Evolutionary conservation across 2,888 invertebrate species (phyloP).

Genomic region (Orthosia incerta): DNA sequence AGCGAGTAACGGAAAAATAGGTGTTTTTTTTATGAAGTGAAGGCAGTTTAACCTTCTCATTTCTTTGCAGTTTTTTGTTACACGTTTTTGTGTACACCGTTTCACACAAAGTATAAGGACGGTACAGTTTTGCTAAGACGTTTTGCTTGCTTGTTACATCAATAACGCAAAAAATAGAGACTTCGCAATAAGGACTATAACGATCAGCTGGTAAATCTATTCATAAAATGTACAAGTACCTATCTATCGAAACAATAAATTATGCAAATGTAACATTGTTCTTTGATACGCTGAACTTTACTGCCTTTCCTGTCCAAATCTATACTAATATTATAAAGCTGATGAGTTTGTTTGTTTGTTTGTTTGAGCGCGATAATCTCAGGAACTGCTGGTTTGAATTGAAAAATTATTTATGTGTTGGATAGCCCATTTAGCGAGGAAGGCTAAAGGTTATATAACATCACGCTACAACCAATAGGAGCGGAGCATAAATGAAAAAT

Average conservation of each 20-base stretch:
- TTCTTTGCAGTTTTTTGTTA: slow-evolving; percentile 18
- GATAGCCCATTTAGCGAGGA: too few species aligned
- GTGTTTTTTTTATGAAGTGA: slow-evolving; percentile 34
- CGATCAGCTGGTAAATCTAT: background rate
- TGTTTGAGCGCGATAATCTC: too few species aligned
- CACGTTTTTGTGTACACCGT: slow-evolving; percentile 1
- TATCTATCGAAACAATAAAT: background rate
- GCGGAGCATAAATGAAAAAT: too few species aligned
- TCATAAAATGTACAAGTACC: too few species aligned
- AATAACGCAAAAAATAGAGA: too few species aligned
- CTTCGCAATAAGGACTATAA: background rate
- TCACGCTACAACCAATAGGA: too few species aligned
- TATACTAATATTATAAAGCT: too few species aligned
- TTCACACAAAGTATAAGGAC: slow-evolving; percentile 1
- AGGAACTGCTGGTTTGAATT: too few species aligned
- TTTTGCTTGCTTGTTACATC: background rate
- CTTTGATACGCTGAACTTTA: background rate
- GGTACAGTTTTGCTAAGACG: background rate
- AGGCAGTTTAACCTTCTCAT: slow-evolving; percentile 35
- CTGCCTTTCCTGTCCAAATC: background rate
- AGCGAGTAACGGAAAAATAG: slow-evolving; percentile 68
- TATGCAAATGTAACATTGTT: background rate
- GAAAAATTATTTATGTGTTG: too few species aligned
- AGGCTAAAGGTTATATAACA: too few species aligned
- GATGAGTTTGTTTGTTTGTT: too few species aligned